phyloP scores from a whole-genome alignment of 2,888 invertebrate species.

The Stenodera caucasica region DNA sequence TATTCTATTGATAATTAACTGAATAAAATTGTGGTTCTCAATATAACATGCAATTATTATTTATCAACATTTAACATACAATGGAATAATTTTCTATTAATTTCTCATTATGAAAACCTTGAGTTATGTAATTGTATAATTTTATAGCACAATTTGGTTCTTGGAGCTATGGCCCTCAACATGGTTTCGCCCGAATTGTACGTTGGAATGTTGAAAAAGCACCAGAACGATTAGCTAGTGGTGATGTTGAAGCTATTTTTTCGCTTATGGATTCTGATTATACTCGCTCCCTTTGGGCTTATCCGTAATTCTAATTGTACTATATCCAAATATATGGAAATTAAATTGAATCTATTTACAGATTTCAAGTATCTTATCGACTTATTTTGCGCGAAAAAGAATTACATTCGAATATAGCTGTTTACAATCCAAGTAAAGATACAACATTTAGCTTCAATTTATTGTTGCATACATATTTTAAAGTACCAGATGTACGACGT shows the following conservation, averaged over 20 bases:
- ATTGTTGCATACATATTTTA: conserved; percentile 92
- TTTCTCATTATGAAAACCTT: not conserved
- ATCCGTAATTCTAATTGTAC: conserved; percentile 63
- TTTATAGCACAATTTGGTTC: conserved; percentile 89
- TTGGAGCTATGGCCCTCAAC: conserved; percentile 94
- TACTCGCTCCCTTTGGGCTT: conserved; percentile 93
- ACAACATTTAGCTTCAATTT: conserved; percentile 89
- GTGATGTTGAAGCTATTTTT: conserved; percentile 91
- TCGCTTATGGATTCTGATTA: conserved; percentile 91
- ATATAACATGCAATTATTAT: not conserved
- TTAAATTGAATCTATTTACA: conserved; percentile 55
- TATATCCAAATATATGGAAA: too few species aligned
- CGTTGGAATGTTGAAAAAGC: conserved; percentile 90
- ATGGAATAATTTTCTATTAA: not conserved
- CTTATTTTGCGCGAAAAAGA: conserved; percentile 89
- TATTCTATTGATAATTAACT: not conserved
- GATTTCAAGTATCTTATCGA: conserved; percentile 90
- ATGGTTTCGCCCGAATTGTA: conserved; percentile 92
- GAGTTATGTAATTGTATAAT: conserved; percentile 5
- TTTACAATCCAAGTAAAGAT: conserved; percentile 92
- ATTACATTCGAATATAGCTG: conserved; percentile 89
- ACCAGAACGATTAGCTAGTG: conserved; percentile 84
- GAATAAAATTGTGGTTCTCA: not conserved
- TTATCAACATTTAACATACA: not conserved
- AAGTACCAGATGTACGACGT: conserved; percentile 90